phyloP scores from a whole-genome alignment of 1,140 invertebrate genomes.

The Zaprionus lachaisei region DNA sequence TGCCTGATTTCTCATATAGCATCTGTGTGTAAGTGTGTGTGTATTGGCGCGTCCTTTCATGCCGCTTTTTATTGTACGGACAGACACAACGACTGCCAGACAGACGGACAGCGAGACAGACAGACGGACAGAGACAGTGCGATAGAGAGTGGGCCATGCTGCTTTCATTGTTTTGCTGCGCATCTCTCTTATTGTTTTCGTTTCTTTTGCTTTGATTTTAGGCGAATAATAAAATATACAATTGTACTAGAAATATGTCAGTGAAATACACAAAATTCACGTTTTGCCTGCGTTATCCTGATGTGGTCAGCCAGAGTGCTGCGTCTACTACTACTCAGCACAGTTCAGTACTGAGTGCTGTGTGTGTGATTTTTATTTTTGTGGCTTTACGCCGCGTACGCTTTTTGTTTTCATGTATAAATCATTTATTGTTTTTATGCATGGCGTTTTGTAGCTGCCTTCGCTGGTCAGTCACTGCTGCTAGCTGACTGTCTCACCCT shows the following conservation, averaged over 20 bases:
- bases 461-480: conserved; percentile 37
- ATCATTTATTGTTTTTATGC: conserved; percentile 82
- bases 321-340: conserved; percentile 31
- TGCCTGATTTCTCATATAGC: conserved; percentile 41
- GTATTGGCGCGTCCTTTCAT: conserved; percentile 28
- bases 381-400: conserved; percentile 76
- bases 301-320: conserved; percentile 49
- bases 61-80: conserved; percentile 42
- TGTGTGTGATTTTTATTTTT: conserved; percentile 79
- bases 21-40: conserved; percentile 7
- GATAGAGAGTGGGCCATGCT: conserved; percentile 6
- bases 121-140: conserved; percentile 22
- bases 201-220: conserved; percentile 68
- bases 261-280: conserved; percentile 78
- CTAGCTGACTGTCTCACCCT: conserved; percentile 43
- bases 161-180: conserved; percentile 37
- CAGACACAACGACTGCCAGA: conserved; percentile 8
- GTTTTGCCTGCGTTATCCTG: conserved; percentile 69
- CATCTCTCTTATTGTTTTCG: conserved; percentile 22
- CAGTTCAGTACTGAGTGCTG: conserved; percentile 8
- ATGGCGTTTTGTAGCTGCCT: conserved; percentile 66
- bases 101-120: conserved; percentile 29
- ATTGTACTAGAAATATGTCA: conserved; percentile 82
- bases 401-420: conserved; percentile 82
- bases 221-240: conserved; percentile 77